Base-by-base conservation (phyloP, 2,888 invertebrate genomes). In the Callyntrura guangdongensis region DNA sequence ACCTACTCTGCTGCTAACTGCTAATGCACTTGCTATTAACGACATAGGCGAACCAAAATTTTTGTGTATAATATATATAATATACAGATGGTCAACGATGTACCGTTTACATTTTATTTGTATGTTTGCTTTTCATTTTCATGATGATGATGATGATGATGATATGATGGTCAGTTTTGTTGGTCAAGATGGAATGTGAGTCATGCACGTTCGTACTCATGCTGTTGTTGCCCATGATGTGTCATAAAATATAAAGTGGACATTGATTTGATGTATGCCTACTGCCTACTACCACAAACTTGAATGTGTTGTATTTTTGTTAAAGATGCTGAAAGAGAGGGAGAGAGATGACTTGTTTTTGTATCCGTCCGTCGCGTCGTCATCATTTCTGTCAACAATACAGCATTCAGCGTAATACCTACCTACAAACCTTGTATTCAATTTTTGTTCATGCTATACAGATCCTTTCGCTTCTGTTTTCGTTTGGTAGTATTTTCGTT, bases 371-470 rank as follows among this genome's bases (percentile, higher is more conserved):
- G 59, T 59, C 59, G n/a, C 59, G 12, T n/a, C 8, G n/a, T 64
- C 64, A 11, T 64, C 14, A 14, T 53, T 12, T 53, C 12, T 53
- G 53, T 53, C 64, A 64, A 64, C 64, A 64, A 64, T 64, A 9
- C 17, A 59, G 6, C n/a, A 59, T 59, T 17, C 2, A 36, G n/a
- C n/a, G n/a, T n/a, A n/a, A 36, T 6, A 36, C 36, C 22, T 64
- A 25, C 64, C 64, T 64, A 64, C 64, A 64, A 64, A 64, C 64
- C 64, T 64, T 64, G 64, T 64, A 64, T 64, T 64, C 64, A 64
- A 64, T 64, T 64, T 25, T 64, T 64, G 59, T 17, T 64, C 25
- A 64, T 64, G 12, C 25, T 25, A 9, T 14, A 53, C 12, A 12
- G 25, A 22, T 9, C 22, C 64, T 64, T 25, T 64, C 59, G 64